phyloP scores from a whole-genome alignment of 2,797 vertebrate genomes.

The Poecilia wingei region DNA sequence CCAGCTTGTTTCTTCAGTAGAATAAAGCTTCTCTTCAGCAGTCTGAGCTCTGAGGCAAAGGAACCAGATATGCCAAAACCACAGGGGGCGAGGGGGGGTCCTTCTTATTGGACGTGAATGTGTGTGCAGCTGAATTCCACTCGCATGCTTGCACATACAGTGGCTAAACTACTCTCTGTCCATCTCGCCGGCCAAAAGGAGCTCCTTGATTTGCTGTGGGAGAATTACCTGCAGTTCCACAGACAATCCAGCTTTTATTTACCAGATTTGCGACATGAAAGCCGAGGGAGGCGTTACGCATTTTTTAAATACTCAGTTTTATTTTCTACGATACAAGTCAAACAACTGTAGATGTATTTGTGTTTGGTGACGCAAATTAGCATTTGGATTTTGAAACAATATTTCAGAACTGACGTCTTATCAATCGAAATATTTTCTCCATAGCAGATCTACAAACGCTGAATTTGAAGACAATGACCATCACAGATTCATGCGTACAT shows the following conservation, averaged over 20 bases:
- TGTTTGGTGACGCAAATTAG: neutral
- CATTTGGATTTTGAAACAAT: neutral
- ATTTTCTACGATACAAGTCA: neutral
- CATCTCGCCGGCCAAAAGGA: constrained; percentile 48
- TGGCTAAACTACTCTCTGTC: constrained; percentile 51
- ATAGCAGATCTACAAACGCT: neutral
- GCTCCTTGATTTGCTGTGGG: constrained; percentile 38
- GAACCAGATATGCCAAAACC: constrained; percentile 47
- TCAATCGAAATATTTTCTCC: neutral
- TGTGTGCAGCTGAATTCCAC: neutral
- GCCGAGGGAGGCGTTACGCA: constrained; percentile 29
- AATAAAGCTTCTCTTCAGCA: constrained; percentile 46
- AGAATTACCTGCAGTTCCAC: constrained; percentile 47
- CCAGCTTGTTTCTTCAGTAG: constrained; percentile 35
- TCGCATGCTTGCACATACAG: constrained; percentile 52
- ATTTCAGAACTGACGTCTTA: constrained; percentile 29
- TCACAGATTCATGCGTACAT: neutral
- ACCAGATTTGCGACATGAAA: constrained; percentile 30
- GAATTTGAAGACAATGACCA: neutral
- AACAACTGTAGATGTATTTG: neutral
- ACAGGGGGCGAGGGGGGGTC: constrained; percentile 14
- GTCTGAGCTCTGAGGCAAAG: constrained; percentile 30
- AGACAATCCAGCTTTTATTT: constrained; percentile 68
- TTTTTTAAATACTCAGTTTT: neutral
- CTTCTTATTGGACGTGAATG: neutral